Evolutionary conservation across 2,113 vertebrate genomes (phyloP).

Genomic region (Megaleporinus macrocephalus): DNA sequence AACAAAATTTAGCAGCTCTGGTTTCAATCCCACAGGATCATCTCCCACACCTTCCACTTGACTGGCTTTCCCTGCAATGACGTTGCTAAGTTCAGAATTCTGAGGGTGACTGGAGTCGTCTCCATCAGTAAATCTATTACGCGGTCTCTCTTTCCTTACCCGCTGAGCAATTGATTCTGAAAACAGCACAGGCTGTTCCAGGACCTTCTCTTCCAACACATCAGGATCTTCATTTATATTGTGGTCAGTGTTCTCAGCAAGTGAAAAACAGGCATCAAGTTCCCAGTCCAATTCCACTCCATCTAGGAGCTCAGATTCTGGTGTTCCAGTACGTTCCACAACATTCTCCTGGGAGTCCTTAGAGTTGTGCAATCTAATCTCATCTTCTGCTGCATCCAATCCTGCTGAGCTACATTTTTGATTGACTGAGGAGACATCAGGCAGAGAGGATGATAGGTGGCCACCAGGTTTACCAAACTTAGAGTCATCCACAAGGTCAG

Average conservation of each 20-base stretch:
- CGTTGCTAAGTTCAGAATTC: constrained; percentile 56
- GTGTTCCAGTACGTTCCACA: constrained; percentile 17
- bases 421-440: constrained; percentile 73
- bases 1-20: constrained; percentile 77
- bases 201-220: not conserved
- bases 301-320: constrained; percentile 48
- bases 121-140: not conserved
- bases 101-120: constrained; percentile 24
- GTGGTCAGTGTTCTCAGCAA: not conserved
- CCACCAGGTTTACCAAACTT: constrained; percentile 55
- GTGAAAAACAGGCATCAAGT: constrained; percentile 54
- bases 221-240: constrained; percentile 16
- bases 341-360: constrained; percentile 48
- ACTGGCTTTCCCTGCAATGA: constrained; percentile 25
- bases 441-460: constrained; percentile 71
- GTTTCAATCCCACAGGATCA: constrained; percentile 1
- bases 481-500: constrained; percentile 71
- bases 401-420: constrained; percentile 23
- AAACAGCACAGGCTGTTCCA: constrained; percentile 66
- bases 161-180: constrained; percentile 75
- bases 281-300: constrained; percentile 61
- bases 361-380: constrained; percentile 48
- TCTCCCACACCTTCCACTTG: not conserved
- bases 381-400: constrained; percentile 27
- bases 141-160: constrained; percentile 65